Evolutionary conservation across 2,797 vertebrate species (phyloP), one percentile per base, ranked within the genome.

Genomic region (Lepidocolaptes lacrymiger): DNA sequence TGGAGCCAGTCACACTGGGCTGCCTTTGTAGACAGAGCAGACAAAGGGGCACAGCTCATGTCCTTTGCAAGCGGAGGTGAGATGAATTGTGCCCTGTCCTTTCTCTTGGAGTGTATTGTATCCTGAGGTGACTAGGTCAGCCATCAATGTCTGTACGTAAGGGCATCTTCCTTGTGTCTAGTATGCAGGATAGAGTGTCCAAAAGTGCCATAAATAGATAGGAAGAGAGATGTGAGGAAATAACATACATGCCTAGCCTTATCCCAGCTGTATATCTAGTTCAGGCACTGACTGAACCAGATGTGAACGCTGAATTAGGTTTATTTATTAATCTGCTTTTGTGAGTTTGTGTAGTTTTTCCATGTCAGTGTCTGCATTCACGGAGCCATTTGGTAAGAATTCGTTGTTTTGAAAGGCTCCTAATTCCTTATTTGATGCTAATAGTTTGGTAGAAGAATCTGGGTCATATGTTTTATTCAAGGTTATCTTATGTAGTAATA

Each of bases 131-230:
- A 46, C 27, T 28, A 46, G 75, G 64, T 81, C 62, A 84, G 20
- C 24, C 44, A 22, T 75, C 8, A 7, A 0, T 41, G 36, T 67
- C 61, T 88, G 0, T 74, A 43, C 0, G 0, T 83, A 52, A 71
- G n/a, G 56, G 10, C 8, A 26, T 56, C 23, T 77, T 89, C 8
- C 14, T 44, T 71, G n/a, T 41, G 28, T 64, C 34, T 69, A 37
- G 56, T 46, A 15, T 13, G 19, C 7, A 14, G 14, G 16, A 44
- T 59, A 20, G 17, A 58, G n/a, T 1, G 0, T 58, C 56, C 11
- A 34, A 41, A 83, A 71, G 39, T 2, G 0, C 48, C 9, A 27
- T 67, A 73, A 82, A 37, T 55, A 75, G 12, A 6, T 66, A 18
- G 37, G 58, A 51, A 52, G 39, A 43, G 32, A 67, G 46, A 36